Percentiles rank a stretch among this genome's conserved stretches.
phyloP scores from a whole-genome alignment of 2,888 invertebrate genomes.

The Tipula vernalis region DNA sequence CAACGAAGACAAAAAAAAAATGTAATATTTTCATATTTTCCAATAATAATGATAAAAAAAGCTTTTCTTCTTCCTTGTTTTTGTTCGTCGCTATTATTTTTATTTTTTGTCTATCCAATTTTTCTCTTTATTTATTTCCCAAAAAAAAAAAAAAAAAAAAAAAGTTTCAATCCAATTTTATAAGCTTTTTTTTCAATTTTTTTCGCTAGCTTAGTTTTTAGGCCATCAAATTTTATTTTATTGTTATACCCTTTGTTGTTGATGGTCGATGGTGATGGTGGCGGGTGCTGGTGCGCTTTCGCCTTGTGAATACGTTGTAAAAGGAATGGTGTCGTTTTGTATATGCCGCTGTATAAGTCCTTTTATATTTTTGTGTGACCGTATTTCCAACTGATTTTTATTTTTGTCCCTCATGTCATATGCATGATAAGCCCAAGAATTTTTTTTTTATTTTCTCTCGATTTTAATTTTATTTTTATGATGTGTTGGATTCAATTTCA shows the following conservation, averaged over 20 bases:
- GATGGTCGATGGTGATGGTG: background rate
- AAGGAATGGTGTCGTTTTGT: background rate
- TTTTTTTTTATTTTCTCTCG: background rate
- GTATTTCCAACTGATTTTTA: background rate
- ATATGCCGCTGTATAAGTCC: background rate
- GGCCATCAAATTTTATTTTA: slow-evolving; percentile 10
- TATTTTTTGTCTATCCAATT: slow-evolving; percentile 1
- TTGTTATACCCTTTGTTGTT: background rate
- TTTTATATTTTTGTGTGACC: background rate
- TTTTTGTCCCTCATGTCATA: slow-evolving; percentile 10
- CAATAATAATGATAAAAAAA: background rate
- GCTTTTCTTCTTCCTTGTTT: background rate
- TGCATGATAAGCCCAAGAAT: slow-evolving; percentile 9
- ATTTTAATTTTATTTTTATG: slow-evolving; percentile 9
- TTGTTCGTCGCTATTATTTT: background rate
- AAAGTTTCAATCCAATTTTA: slow-evolving; percentile 8
- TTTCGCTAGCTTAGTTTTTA: slow-evolving; percentile 10
- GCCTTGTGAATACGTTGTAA: background rate
- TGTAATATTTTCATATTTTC: background rate
- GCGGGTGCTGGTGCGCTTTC: background rate
- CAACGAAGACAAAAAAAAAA: background rate
- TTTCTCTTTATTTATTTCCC: slow-evolving; percentile 6
- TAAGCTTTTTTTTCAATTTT: slow-evolving; percentile 9
- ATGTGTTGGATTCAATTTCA: slow-evolving; percentile 10
- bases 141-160: background rate